These are phyloP conservation scores for Crocidura indochinensis DNA, from an alignment of 2,797 vertebrate genomes.

Conservation along the genomic window DNA sequence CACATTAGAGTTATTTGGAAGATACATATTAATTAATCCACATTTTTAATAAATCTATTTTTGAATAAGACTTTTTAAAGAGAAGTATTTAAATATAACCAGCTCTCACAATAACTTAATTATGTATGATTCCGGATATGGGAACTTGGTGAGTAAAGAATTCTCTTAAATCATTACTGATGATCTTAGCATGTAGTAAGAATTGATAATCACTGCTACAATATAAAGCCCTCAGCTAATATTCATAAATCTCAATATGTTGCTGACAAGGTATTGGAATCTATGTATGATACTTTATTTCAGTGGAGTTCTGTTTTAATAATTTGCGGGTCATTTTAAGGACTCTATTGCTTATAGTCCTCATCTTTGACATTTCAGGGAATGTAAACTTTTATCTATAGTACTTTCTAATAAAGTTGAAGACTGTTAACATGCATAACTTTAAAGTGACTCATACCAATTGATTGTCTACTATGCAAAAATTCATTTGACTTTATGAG, in stretches of 20 bases:
- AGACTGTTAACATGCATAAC: not conserved
- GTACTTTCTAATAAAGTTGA: not conserved
- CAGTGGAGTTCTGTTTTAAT: not conserved
- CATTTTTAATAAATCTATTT: not conserved
- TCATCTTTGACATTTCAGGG: slow-evolving; percentile 26
- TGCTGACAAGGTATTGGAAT: not conserved
- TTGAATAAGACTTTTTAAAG: not conserved
- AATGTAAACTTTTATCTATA: not conserved
- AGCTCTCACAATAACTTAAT: not conserved
- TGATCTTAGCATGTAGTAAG: not conserved
- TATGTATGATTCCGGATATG: not conserved
- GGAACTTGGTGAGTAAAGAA: not conserved
- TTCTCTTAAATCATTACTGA: not conserved
- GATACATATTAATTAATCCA: not conserved
- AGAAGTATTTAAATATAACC: not conserved
- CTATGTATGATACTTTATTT: not conserved
- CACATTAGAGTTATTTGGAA: slow-evolving; percentile 1
- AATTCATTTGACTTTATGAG: not conserved
- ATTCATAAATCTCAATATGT: not conserved
- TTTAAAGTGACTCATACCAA: not conserved
- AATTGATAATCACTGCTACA: not conserved
- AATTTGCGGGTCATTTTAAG: not conserved
- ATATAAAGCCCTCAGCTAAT: not conserved
- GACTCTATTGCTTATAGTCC: not conserved
- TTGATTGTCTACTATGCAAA: not conserved